Base-by-base conservation (phyloP, 2,113 vertebrate species). In the Ciconia maguari region DNA sequence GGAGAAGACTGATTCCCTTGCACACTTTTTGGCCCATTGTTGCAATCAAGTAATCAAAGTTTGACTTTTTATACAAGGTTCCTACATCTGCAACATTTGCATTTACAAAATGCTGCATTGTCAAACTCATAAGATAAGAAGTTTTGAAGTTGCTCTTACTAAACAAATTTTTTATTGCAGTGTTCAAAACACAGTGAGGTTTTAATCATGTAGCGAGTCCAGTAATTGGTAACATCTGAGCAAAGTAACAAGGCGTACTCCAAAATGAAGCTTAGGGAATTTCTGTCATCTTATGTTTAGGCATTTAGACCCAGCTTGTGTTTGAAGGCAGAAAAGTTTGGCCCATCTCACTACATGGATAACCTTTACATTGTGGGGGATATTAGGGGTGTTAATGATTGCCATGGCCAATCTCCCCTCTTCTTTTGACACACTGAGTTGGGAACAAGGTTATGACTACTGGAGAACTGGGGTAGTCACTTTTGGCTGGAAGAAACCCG, bases 291-390 rank as follows among this genome's bases (percentile, higher is more conserved):
- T 61, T 71, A 7, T 34, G 9, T 54, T 70, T 22, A 62, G 11
- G 10, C 15, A 34, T 83, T 82, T 64, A 48, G 16, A 75, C 3
- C 3, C 26, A 64, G 18, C 10, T 42, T 54, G 21, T 41, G 11
- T 54, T 38, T 51, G 54, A 75, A 69, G 20, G 41, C 25, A 86
- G 30, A 62, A 62, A 79, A 71, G 9, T 46, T 42, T 84, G 34
- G n/a, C 21, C 21, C 5, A 16, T 12, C 22, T 71, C 55, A 62
- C 16, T 57, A 7, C 10, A 10, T 7, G 15, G 13, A 41, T 34
- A 36, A 76, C 4, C 0, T 80, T 46, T 27, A 5, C 4, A 1
- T 32, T 61, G 8, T 15, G 25, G 11, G 2, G 21, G 0, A 4
- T 58, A 25, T n/a, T 60, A 42, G 6, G 11, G 18, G 5, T 42